Percentiles rank a stretch among this genome's conserved stretches.
These are phyloP conservation scores for Alviniconcha strummeri DNA, from an alignment of 2,888 invertebrate species.

Conservation along the genomic window DNA sequence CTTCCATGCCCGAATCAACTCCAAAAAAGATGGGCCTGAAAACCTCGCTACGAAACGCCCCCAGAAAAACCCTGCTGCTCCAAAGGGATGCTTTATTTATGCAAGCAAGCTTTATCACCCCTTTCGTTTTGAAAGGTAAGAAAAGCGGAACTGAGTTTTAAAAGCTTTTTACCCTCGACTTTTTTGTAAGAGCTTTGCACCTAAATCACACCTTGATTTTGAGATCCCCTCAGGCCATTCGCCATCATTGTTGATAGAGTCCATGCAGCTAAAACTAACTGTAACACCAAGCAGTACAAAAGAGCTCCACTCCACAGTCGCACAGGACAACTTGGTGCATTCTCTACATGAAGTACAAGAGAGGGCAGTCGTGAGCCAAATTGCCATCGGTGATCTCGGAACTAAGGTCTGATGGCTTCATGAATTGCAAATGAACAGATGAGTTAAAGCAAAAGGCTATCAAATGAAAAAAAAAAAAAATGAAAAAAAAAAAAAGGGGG, in stretches of 20 bases:
- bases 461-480: background rate
- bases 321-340: too few relatives aligned
- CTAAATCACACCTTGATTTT: conserved; percentile 26
- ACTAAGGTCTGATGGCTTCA: conserved; percentile 16
- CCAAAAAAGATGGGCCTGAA: conserved; percentile 8
- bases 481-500: background rate
- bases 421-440: conserved; percentile 24
- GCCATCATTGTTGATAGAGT: too few relatives aligned
- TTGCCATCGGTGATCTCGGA: conserved; percentile 17
- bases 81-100: conserved; percentile 23
- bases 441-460: conserved; percentile 14
- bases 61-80: background rate
- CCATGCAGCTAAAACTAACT: too few relatives aligned
- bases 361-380: background rate
- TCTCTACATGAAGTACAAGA: too few relatives aligned
- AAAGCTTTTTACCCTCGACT: background rate
- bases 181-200: conserved; percentile 13
- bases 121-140: conserved; percentile 1
- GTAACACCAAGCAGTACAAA: too few relatives aligned
- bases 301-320: too few relatives aligned
- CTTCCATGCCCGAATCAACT: conserved; percentile 13
- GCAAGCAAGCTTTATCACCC: conserved; percentile 14
- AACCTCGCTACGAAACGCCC: background rate
- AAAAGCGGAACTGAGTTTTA: conserved; percentile 13
- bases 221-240: background rate